A percentile compares a stretch with the other conserved stretches of the same genome.
Conservation (phyloP, 2,797 vertebrate genomes). For the Menidia menidia region DNA sequence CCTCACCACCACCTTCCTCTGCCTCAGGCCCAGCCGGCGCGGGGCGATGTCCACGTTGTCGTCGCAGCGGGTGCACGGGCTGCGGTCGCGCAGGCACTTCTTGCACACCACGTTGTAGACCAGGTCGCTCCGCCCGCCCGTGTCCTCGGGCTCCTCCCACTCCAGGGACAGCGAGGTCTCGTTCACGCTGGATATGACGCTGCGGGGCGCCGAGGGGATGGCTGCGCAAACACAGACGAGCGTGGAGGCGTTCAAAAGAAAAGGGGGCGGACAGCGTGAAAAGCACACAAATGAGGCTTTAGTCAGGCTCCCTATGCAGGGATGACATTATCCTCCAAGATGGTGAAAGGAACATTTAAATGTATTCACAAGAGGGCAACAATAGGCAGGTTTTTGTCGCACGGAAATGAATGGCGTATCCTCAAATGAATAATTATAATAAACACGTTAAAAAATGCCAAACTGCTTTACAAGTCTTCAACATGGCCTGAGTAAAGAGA, state of each 20-base stretch:
- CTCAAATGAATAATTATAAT: slow-evolving; percentile 1
- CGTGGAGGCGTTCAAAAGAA: slow-evolving; percentile 18
- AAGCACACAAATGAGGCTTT: slow-evolving; percentile 52
- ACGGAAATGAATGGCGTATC: slow-evolving; percentile 4
- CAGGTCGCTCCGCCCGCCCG: slow-evolving; percentile 90
- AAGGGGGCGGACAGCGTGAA: background rate
- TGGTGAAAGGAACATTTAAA: slow-evolving; percentile 21
- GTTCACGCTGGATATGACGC: slow-evolving; percentile 96
- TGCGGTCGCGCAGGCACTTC: slow-evolving; percentile 89
- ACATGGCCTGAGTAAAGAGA: slow-evolving; percentile 26
- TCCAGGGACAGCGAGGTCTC: slow-evolving; percentile 96
- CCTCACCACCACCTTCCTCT: slow-evolving; percentile 91
- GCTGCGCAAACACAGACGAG: slow-evolving; percentile 76
- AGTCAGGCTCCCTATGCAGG: slow-evolving; percentile 41
- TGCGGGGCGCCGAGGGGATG: slow-evolving; percentile 90
- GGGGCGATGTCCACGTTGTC: slow-evolving; percentile 97
- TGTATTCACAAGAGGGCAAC: slow-evolving; percentile 15
- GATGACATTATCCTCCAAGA: slow-evolving; percentile 36
- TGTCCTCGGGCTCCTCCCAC: slow-evolving; percentile 93
- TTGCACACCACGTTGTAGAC: slow-evolving; percentile 98
- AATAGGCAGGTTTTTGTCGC: background rate
- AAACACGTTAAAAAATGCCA: slow-evolving; percentile 23
- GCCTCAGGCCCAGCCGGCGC: slow-evolving; percentile 91
- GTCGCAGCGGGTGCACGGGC: slow-evolving; percentile 91
- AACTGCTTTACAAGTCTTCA: slow-evolving; percentile 15